Evolutionary conservation across 23 tunicate genomes (phyloP), one percentile per base, ranked within the genome.

Genomic region (Styela clava): DNA sequence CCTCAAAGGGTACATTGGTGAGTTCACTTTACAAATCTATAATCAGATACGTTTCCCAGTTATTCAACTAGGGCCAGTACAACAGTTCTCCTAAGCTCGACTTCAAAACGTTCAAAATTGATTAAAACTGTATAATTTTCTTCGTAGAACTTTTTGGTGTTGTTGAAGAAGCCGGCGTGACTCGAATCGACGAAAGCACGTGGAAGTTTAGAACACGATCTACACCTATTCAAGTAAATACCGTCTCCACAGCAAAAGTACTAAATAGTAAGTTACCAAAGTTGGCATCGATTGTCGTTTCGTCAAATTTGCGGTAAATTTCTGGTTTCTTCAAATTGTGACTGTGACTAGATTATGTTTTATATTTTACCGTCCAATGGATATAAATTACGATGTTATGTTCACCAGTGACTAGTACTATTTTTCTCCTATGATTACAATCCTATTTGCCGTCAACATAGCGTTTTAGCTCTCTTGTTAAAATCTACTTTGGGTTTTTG

Each of bases 121-220:
- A 44, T 12, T 5, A 44, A 12, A 7, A 12, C 7, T 67, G 2
- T 27, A 22, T 67, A 22, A 25, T 18, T 25, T 22, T 67, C 22
- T 29, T 44, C 27, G 64, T 64, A 76, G 81, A 76, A 26, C 65
- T 76, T 21, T 52, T 76, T 33, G 62, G 37, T 21, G 64, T 21
- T 33, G 37, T 20, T 29, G 64, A 36, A 27, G 63, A 25, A 20
- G 12, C 2, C 33, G 81, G 81, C 64, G 81, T 44, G 44, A 52
- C n/a, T 5, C 23, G 33, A 27, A 64, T 76, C 5, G 30, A 27
- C 33, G 64, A 37, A 36, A 24, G 7, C 24, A 44, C 81, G 7
- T 76, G 81, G 81, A 76, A 76, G 44, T 76, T 52, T 27, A 76
- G 33, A 29, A 21, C 81, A 26, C n/a, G 44, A 29, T 76, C 81